These are phyloP conservation scores for Arrhopalites spinosus DNA, from an alignment of 2,888 invertebrate genomes.

Conservation along the genomic window DNA sequence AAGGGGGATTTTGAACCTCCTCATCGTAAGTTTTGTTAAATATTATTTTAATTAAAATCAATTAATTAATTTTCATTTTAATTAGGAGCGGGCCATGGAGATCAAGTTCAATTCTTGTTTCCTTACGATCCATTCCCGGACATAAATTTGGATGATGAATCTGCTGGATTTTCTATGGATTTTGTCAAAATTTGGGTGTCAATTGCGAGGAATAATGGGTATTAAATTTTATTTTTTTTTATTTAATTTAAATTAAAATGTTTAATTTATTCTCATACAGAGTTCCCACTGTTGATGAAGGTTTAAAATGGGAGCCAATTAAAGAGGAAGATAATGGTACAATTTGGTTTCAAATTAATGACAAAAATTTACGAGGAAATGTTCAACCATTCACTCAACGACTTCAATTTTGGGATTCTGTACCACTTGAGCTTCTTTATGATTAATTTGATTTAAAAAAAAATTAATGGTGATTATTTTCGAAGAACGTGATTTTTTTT, in stretches of 20 bases:
- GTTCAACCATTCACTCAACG: constrained; percentile 27
- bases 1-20: not conserved
- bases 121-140: constrained; percentile 26
- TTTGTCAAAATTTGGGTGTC: constrained; percentile 32
- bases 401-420: constrained; percentile 21
- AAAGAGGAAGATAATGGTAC: constrained; percentile 11
- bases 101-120: constrained; percentile 34
- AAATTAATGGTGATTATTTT: no score
- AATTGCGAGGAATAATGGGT: constrained; percentile 28
- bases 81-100: constrained; percentile 28
- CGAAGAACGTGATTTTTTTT: no score
- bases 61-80: no score
- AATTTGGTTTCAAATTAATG: constrained; percentile 29
- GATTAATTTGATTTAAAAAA: no score
- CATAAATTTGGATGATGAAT: constrained; percentile 2
- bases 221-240: not conserved
- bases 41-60: no score
- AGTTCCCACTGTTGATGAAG: not conserved
- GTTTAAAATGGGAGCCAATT: not conserved
- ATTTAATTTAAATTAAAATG: not conserved
- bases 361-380: not conserved
- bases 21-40: not conserved
- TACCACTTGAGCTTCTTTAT: not conserved
- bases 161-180: constrained; percentile 7
- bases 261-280: no score